These are phyloP conservation scores for Uropetala carovei DNA, from an alignment of 2,888 invertebrate species.

Conservation along the genomic window DNA sequence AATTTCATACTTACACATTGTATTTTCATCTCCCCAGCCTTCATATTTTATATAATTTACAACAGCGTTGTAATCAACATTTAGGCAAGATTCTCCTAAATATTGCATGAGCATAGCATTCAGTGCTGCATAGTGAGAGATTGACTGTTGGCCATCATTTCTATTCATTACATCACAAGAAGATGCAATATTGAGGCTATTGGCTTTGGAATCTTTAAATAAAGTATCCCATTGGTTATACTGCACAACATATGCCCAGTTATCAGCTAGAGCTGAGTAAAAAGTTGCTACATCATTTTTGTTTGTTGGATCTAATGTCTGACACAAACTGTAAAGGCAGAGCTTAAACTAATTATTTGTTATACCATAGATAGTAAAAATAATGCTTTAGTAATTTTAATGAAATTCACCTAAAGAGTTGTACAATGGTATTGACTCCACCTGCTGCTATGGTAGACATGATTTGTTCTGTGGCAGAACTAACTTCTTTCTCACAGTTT, in stretches of 20 bases:
- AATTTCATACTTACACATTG: constrained; percentile 20
- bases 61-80: background rate
- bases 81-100: constrained; percentile 34
- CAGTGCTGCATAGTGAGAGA: constrained; percentile 9
- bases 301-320: background rate
- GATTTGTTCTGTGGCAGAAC: constrained; percentile 1
- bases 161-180: constrained; percentile 11
- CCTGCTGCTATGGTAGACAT: background rate
- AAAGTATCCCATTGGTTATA: constrained; percentile 75
- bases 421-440: background rate
- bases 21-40: constrained; percentile 29
- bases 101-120: background rate
- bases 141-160: constrained; percentile 22
- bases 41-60: background rate
- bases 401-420: constrained; percentile 31
- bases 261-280: constrained; percentile 73
- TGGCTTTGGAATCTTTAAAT: background rate
- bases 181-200: background rate
- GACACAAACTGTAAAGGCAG: background rate
- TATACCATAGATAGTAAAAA: background rate
- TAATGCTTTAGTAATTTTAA: background rate
- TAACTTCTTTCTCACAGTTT: background rate
- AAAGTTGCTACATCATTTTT: constrained; percentile 72
- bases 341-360: background rate
- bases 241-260: constrained; percentile 75